phyloP scores from a whole-genome alignment of 2,113 vertebrate genomes.

The Saccopteryx bilineata region DNA sequence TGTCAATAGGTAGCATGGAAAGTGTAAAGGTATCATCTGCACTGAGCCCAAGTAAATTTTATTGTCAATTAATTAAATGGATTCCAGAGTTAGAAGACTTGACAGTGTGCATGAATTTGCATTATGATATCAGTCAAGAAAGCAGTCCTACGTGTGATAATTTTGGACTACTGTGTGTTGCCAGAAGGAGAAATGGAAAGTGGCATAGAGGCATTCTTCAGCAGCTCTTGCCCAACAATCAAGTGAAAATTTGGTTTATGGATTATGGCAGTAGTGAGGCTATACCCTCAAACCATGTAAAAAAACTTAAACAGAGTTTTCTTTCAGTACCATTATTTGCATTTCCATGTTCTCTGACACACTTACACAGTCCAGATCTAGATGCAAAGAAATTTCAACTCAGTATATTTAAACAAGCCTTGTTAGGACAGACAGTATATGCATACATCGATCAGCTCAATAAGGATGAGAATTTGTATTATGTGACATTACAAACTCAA shows the following conservation, averaged over 20 bases:
- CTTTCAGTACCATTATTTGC: conserved; percentile 90
- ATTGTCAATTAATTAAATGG: conserved; percentile 91
- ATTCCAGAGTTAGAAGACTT: conserved; percentile 89
- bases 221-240: conserved; percentile 88
- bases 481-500: conserved; percentile 86
- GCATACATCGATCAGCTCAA: conserved; percentile 86
- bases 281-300: conserved; percentile 88
- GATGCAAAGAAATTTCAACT: conserved; percentile 87
- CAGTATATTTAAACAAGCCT: conserved; percentile 87
- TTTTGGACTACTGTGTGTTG: conserved; percentile 93
- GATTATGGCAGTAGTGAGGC: conserved; percentile 93
- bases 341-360: conserved; percentile 92
- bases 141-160: conserved; percentile 83
- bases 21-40: conserved; percentile 91
- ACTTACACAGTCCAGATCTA: conserved; percentile 83
- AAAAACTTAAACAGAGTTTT: conserved; percentile 90
- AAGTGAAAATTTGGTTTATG: conserved; percentile 92
- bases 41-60: conserved; percentile 90
- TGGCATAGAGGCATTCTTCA: conserved; percentile 95
- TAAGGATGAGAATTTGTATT: conserved; percentile 87
- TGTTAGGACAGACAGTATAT: conserved; percentile 89
- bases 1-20: conserved; percentile 88
- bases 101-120: conserved; percentile 87
- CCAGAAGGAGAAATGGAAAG: conserved; percentile 91
- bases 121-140: conserved; percentile 86